Conservation (phyloP, 23 tunicate genomes). For the Styela clava region DNA sequence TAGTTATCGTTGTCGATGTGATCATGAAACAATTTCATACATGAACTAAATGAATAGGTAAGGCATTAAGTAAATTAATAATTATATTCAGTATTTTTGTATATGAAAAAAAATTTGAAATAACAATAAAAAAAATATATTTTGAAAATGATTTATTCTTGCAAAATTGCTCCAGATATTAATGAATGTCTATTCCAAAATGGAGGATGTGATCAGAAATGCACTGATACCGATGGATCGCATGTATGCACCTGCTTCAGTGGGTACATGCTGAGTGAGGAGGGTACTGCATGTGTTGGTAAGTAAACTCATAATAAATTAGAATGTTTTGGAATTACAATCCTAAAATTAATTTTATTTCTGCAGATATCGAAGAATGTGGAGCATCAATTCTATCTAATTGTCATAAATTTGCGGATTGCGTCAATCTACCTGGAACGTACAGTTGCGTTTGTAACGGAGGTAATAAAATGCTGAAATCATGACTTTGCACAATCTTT, state of each 20-base stretch:
- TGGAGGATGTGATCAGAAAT: slow-evolving; percentile 90
- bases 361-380: slow-evolving; percentile 32
- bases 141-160: slow-evolving; percentile 19
- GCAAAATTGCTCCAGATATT: slow-evolving; percentile 39
- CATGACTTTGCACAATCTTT: too few relatives aligned
- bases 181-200: slow-evolving; percentile 58
- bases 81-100: too few relatives aligned
- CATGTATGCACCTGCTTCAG: slow-evolving; percentile 56
- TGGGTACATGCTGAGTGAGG: slow-evolving; percentile 57
- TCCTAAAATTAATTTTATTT: too few relatives aligned
- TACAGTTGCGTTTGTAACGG: slow-evolving; percentile 39
- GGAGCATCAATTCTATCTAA: slow-evolving; percentile 10
- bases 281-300: slow-evolving; percentile 76
- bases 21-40: too few relatives aligned
- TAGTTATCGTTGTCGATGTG: too few relatives aligned
- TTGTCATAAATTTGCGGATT: slow-evolving; percentile 41
- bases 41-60: too few relatives aligned
- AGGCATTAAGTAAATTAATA: too few relatives aligned
- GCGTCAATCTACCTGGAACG: slow-evolving; percentile 48
- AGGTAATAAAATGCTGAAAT: slow-evolving; percentile 42
- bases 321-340: not conserved
- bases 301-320: slow-evolving; percentile 1
- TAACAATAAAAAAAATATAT: too few relatives aligned
- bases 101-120: not conserved
- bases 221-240: slow-evolving; percentile 66